Evolutionary conservation across 2,797 vertebrate species (phyloP), one percentile per base, ranked within the genome.

Genomic region (Pelobates cultripes): DNA sequence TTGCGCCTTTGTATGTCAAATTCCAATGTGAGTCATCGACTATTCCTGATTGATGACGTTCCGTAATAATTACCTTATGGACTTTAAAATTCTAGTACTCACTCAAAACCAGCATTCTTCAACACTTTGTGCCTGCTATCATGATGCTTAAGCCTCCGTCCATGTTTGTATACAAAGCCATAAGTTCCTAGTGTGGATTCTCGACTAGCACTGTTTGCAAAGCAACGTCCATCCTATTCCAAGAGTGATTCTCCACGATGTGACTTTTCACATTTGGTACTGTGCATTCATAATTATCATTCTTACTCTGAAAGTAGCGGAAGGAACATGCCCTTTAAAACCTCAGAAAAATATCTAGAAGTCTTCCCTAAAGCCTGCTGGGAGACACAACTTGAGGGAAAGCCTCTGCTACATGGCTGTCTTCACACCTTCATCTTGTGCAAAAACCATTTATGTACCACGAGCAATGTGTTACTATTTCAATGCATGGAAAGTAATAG

Each of bases 91-190:
- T 72, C 41, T 68, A 73, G 47, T 74, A 55, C 28, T 76, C 51
- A 67, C n/a, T 70, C 28, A 66, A 83, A 60, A 83, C 81, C 81
- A 78, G 81, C 81, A 78, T 78, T 83, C 72, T 74, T 45, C 51
- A 17, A 73, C 63, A 83, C 75, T 55, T 5, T 73, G 81, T 83
- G 81, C 81, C 81, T 83, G 70, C 15, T 12, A 43, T 71, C 17
- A 78, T 28, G 60, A 47, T 78, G 28, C 55, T 63, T 61, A 45
- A 64, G 64, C 43, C 76, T 78, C 70, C 43, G 43, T 74, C 70
- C 70, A 63, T 67, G 71, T 78, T 28, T 78, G 70, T 57, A 70
- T 42, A 53, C 15, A 57, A 73, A 68, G 63, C 43, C 70, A 63
- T 82, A 42, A 3, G 40, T 82, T 60, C 45, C 15, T 6, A 77